Base-by-base conservation (phyloP, 2,888 invertebrate genomes). In the Bembecia ichneumoniformis region DNA sequence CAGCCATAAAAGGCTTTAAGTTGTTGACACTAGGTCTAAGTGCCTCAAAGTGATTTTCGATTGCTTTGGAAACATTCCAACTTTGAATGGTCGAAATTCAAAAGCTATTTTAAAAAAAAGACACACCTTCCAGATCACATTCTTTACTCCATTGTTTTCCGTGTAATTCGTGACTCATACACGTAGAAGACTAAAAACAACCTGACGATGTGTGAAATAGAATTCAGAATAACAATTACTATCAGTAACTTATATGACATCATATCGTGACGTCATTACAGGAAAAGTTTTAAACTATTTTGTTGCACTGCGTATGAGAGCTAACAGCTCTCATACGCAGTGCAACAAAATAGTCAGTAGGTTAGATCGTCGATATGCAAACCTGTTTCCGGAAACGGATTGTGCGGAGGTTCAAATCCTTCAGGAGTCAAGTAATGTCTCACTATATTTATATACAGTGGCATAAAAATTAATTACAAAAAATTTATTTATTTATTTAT, bases 351-450 rank as follows among this genome's bases (percentile, higher is more conserved):
- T n/a, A n/a, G n/a, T 13, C 40, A 40, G 4, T 40, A 49, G 49
- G 49, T 49, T 35, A 45, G 44, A 49, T 44, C 44, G 44, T 44
- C 45, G 48, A 49, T 11, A 45, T 40, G 7, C 7, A 7, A 40
- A 40, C 11, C 40, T 40, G 11, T 13, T 40, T n/a, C 40, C 14
- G n/a, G 40, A 40, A 28, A 28, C 9, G 28, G 20, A 28, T 7
- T 7, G 20, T 10, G 16, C 43, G 50, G n/a, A 43, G 43, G 47
- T 47, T 47, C 47, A 47, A 43, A 47, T 20, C 35, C 17, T 43
- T 50, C 43, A 28, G 43, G 17, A 20, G 45, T 50, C 52, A 52
- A n/a, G n/a, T n/a, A n/a, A n/a, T n/a, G n/a, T n/a, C n/a, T n/a
- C n/a, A n/a, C n/a, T n/a, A n/a, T n/a, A n/a, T n/a, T n/a, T n/a